phyloP scores from a whole-genome alignment of 2,797 vertebrate genomes.

The Vultur gryphus region DNA sequence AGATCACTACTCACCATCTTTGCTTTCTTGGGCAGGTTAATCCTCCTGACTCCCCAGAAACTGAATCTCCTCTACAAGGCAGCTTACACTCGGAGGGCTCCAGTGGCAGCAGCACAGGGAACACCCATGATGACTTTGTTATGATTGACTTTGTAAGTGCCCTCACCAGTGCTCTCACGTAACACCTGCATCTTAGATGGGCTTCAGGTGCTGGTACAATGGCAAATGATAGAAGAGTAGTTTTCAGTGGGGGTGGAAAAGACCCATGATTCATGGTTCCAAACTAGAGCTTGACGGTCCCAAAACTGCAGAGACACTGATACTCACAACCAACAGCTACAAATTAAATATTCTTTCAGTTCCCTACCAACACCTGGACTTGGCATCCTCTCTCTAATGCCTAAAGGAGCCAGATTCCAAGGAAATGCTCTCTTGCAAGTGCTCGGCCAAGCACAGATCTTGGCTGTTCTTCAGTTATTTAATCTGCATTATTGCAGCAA shows the following conservation, averaged over 20 bases:
- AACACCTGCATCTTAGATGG: background rate
- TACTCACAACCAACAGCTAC: background rate
- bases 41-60: constrained; percentile 87
- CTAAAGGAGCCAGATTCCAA: background rate
- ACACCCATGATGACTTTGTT: constrained; percentile 92
- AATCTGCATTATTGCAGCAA: background rate
- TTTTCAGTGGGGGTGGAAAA: background rate
- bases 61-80: constrained; percentile 87
- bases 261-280: background rate
- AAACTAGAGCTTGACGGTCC: background rate
- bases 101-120: constrained; percentile 83
- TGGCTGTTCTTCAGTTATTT: background rate
- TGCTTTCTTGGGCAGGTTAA: constrained; percentile 80
- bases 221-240: background rate
- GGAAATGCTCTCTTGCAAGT: background rate
- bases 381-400: background rate
- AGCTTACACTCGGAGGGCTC: constrained; percentile 93
- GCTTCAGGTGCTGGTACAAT: background rate
- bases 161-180: background rate
- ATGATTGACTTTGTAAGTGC: constrained; percentile 95
- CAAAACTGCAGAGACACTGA: background rate
- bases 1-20: background rate
- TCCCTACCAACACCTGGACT: background rate
- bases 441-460: background rate
- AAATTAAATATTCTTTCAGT: background rate